phyloP scores from a whole-genome alignment of 1,140 invertebrate genomes.

The Meloidogyne exigua region DNA sequence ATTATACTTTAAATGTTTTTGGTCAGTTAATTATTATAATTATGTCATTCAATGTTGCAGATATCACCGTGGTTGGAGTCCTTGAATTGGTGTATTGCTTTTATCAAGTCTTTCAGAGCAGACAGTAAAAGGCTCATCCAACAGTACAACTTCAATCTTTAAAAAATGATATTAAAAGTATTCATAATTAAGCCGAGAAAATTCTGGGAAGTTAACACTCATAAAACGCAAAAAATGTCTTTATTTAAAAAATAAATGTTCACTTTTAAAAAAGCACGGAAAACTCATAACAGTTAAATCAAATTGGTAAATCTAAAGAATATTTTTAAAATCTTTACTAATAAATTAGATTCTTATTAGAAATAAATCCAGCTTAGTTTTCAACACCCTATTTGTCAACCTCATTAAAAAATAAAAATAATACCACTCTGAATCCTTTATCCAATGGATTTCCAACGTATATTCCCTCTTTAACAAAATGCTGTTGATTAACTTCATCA shows the following conservation, averaged over 20 bases:
- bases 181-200: too few species aligned
- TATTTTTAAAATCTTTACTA: too few species aligned
- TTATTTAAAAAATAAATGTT: too few species aligned
- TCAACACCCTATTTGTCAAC: too few species aligned
- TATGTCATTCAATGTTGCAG: neutral
- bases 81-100: slow-evolving; percentile 11
- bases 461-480: slow-evolving; percentile 29
- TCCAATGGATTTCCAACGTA: slow-evolving; percentile 36
- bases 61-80: neutral
- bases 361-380: too few species aligned
- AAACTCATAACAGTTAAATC: too few species aligned
- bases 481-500: slow-evolving; percentile 24
- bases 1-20: slow-evolving; percentile 7
- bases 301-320: too few species aligned
- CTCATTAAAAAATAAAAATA: neutral
- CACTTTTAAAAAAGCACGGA: too few species aligned
- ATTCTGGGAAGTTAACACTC: too few species aligned
- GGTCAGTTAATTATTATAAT: slow-evolving; percentile 15
- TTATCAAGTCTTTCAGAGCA: slow-evolving; percentile 14
- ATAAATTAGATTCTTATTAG: too few species aligned
- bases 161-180: slow-evolving; percentile 8
- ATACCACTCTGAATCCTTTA: slow-evolving; percentile 45
- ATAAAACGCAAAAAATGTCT: too few species aligned
- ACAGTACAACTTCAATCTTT: slow-evolving; percentile 40
- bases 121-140: slow-evolving; percentile 32